Evolutionary conservation across 37 sponge, comb jelly and placozoan species (phyloP), one percentile per base, ranked within the genome.

Genomic region (Amphimedon queenslandica): DNA sequence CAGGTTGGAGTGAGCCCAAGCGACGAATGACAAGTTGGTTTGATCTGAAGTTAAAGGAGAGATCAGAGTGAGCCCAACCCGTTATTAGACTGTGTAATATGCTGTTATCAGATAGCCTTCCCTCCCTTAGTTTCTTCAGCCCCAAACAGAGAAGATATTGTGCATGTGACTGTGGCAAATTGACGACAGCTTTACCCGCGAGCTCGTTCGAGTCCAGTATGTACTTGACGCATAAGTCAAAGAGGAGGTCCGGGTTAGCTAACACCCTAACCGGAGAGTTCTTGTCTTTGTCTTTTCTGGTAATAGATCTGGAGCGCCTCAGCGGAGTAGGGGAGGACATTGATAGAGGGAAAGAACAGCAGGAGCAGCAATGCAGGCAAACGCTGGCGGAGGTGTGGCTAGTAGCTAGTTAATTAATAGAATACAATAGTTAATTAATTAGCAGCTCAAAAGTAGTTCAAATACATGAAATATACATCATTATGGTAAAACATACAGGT

Each of bases 131-230:
- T 16, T 25, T 8, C 25, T 70, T 37, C 70, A 70, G n/a, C 28
- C 51, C 70, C 13, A 70, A 25, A 51, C 13, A 70, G 5, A 70
- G 70, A 16, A 70, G 43, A 51, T 41, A 70, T n/a, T 70, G 43
- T 39, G 53, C n/a, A 27, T 36, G 24, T 2, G 21, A 23, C 21
- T 42, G n/a, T n/a, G 70, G 70, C 11, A 70, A 25, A 30, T 40
- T 33, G 3, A 37, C 10, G 13, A 51, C 31, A 37, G 70, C 70
- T 42, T 51, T 42, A 4, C 41, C 70, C 3, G 43, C 8, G 25
- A 70, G 42, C 2, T 40, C 40, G 25, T 23, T 33, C 4, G 70
- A 42, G n/a, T 51, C 4, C 13, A 70, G 27, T 27, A 70, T 5
- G 3, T 36, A 16, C 4, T 25, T 51, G 11, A 42, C 43, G 53